Conservation (phyloP, 2,113 vertebrate species). For the Toxotes chatareus region DNA sequence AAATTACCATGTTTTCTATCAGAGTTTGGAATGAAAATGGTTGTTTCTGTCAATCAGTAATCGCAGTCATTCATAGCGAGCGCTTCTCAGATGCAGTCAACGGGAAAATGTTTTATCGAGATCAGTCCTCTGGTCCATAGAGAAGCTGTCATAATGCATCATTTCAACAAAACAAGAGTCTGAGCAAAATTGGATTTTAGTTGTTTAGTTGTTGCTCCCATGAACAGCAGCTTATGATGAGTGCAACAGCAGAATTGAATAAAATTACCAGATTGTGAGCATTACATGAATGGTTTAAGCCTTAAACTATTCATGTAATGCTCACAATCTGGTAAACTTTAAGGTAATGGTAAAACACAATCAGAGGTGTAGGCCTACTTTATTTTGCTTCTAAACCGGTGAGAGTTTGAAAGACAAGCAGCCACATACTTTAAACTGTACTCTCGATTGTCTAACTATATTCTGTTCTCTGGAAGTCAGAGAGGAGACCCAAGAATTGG, state of each 20-base stretch:
- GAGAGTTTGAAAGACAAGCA: too few relatives aligned
- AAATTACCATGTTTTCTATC: slow-evolving; percentile 49
- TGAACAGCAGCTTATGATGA: slow-evolving; percentile 5
- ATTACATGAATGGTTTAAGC: background rate
- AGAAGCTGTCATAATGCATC: slow-evolving; percentile 39
- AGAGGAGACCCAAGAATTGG: too few relatives aligned
- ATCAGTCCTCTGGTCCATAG: slow-evolving; percentile 45
- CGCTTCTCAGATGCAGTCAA: slow-evolving; percentile 19
- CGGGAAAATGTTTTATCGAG: slow-evolving; percentile 35
- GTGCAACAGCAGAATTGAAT: background rate
- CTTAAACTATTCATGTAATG: too few relatives aligned
- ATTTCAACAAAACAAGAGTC: slow-evolving; percentile 2
- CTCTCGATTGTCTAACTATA: too few relatives aligned
- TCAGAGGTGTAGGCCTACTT: too few relatives aligned
- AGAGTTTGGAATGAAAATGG: slow-evolving; percentile 20
- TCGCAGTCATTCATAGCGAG: slow-evolving; percentile 26
- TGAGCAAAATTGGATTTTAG: slow-evolving; percentile 31
- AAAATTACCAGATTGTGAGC: slow-evolving; percentile 5
- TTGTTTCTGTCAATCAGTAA: slow-evolving; percentile 63
- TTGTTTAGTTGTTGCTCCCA: background rate
- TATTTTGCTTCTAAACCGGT: too few relatives aligned
- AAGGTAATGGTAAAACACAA: too few relatives aligned
- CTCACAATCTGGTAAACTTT: too few relatives aligned
- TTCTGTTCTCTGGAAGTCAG: too few relatives aligned
- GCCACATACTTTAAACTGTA: too few relatives aligned